Base-by-base conservation (phyloP, 2,113 vertebrate genomes). In the Zeus faber region DNA sequence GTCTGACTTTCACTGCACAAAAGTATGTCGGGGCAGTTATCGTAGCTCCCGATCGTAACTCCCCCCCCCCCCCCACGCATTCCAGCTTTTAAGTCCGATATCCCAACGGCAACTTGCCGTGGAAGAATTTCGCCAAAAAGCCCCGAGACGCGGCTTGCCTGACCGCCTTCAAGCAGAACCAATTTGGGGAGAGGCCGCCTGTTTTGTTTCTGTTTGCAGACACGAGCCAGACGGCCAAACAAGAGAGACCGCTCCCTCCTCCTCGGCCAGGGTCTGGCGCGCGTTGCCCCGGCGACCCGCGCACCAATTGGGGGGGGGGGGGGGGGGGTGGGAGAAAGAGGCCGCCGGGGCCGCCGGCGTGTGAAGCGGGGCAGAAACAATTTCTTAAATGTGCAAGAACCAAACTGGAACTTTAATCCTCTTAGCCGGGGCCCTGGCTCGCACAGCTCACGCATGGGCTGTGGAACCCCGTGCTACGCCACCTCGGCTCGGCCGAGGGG, bases 311-410 rank as follows among this genome's bases (percentile, higher is more conserved):
- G 78, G 80, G 74, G n/a, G n/a, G n/a, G n/a, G n/a, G n/a, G n/a
- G n/a, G n/a, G n/a, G n/a, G n/a, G n/a, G n/a, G n/a, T n/a, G n/a
- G n/a, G n/a, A n/a, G n/a, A 84, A 68, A 65, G 76, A 81, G 72
- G 77, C 73, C 53, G 40, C 58, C 6, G 33, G n/a, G n/a, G 3
- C 33, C 13, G 3, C 63, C 31, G 20, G 61, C 26, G 70, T 77
- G 85, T 90, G 87, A 88, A 89, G 81, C 85, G 85, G 84, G 78
- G 86, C 88, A 84, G 89, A 89, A 88, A 85, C 82, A 85, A 88
- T 88, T 89, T 87, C 76, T 84, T 87, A 86, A 87, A 85, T 85
- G 87, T 80, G 76, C 82, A 82, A 76, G 84, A 87, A 83, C 81
- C 85, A 86, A 87, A 86, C 85, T 82, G 80, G 81, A 88, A 85